Evolutionary conservation across 2,797 vertebrate genomes (phyloP), one percentile per base, ranked within the genome.

Genomic region (Acipenser oxyrinchus): DNA sequence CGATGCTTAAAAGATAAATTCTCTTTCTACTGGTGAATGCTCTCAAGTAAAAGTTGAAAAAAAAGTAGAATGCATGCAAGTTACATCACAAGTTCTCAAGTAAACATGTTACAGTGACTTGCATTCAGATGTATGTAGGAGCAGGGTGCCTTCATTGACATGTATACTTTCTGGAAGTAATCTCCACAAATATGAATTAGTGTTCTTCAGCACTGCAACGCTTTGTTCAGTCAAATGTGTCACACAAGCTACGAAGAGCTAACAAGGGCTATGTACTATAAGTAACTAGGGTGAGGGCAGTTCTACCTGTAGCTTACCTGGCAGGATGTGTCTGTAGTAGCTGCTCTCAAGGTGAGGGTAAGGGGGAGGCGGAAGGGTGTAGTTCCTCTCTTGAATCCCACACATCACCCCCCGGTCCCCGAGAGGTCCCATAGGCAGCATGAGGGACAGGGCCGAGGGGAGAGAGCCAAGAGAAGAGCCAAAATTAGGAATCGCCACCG

Each of bases 271-370:
- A 13, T 51, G 15, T 15, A 10, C 10, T 64, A 10, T 63, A 11
- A 13, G 50, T n/a, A 18, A 11, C 6, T 10, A 1, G 6, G 48
- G 18, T 48, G 64, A 15, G 8, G 3, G n/a, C 4, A 10, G 37
- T 9, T 61, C 13, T 50, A n/a, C 53, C 48, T 62, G 1, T 4
- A 37, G 78, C 82, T 76, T 77, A 98, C 97, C 97, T 82, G 96
- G 96, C 76, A 99, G 87, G 79, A 99, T 95, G 83, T 98, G 95
- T 77, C 97, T 87, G 83, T 99, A 98, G 76, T 99, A 99, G 83
- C 95, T 98, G 89, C 94, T 97, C 81, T 99, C 96, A 79, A 99
- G 84, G 81, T 98, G 95, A 49, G 97, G 94, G 83, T 98, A 99
- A 0, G 96, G 97, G 23, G 96, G 95, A 4, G 95, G 97, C 50